These are phyloP conservation scores for Chydorus sphaericus DNA, from an alignment of 2,888 invertebrate genomes.

Conservation along the genomic window DNA sequence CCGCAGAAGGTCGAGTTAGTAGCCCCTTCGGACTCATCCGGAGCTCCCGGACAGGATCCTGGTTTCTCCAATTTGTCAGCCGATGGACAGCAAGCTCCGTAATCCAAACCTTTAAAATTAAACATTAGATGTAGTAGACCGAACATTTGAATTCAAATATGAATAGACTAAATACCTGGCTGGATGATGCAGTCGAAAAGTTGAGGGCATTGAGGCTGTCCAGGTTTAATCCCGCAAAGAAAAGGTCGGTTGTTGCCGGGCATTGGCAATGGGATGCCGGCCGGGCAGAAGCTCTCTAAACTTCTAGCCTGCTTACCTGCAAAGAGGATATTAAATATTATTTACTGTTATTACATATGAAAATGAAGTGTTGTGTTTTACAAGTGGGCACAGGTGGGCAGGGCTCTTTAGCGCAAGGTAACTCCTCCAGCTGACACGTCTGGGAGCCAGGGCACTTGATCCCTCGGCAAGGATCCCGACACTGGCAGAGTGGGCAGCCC, in stretches of 20 bases:
- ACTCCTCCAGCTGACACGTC: slow-evolving; percentile 61
- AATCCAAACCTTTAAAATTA: slow-evolving; percentile 48
- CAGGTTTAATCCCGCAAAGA: slow-evolving; percentile 61
- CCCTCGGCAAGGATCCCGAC: slow-evolving; percentile 29
- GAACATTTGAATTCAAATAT: not conserved
- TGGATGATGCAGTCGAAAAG: slow-evolving; percentile 66
- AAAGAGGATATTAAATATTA: not conserved
- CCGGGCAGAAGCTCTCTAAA: slow-evolving; percentile 59
- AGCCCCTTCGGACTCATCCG: slow-evolving; percentile 29
- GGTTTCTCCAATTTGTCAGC: slow-evolving; percentile 59
- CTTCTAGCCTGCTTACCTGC: slow-evolving; percentile 57
- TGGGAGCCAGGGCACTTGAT: slow-evolving; percentile 59
- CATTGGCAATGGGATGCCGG: slow-evolving; percentile 49
- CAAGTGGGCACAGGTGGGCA: slow-evolving; percentile 75
- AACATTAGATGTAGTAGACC: slow-evolving; percentile 1
- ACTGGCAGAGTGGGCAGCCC: slow-evolving; percentile 61
- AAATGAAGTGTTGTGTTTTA: slow-evolving; percentile 23
- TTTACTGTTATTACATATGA: slow-evolving; percentile 2
- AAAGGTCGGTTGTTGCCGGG: slow-evolving; percentile 60
- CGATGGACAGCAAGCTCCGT: slow-evolving; percentile 74
- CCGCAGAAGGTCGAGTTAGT: slow-evolving; percentile 40
- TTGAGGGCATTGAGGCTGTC: slow-evolving; percentile 70
- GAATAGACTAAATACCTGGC: slow-evolving; percentile 34
- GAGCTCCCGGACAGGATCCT: slow-evolving; percentile 51
- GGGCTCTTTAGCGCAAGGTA: slow-evolving; percentile 58